A percentile compares a stretch with the other conserved stretches of the same genome.
These are phyloP conservation scores for Tuberolachnus salignus DNA, from an alignment of 2,888 invertebrate species.

Conservation along the genomic window DNA sequence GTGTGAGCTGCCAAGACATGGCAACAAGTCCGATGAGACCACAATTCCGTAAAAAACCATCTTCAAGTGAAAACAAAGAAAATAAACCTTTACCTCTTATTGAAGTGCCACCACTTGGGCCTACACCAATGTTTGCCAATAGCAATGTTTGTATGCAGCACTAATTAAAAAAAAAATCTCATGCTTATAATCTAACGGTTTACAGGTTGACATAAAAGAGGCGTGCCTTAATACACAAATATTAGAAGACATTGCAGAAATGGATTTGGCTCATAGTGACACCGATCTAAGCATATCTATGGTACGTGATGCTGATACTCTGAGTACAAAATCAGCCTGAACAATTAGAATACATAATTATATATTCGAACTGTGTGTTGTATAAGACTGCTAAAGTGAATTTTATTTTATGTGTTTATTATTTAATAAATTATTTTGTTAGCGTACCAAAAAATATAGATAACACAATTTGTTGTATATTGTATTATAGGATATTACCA, in stretches of 20 bases:
- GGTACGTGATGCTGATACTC: conserved; percentile 36
- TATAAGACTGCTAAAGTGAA: conserved; percentile 31
- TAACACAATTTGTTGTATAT: background rate
- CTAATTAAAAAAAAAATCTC: background rate
- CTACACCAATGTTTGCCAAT: conserved; percentile 47
- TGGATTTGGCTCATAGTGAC: conserved; percentile 35
- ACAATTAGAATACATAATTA: conserved; percentile 2
- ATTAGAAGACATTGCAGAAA: conserved; percentile 60
- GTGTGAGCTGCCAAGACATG: conserved; percentile 50
- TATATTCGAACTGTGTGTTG: background rate
- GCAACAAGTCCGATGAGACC: conserved; percentile 56
- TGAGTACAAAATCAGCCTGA: conserved; percentile 50
- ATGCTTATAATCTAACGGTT: background rate
- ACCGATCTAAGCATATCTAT: conserved; percentile 25
- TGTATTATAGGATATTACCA: background rate
- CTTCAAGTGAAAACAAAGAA: conserved; percentile 45
- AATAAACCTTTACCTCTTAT: conserved; percentile 44
- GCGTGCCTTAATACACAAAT: conserved; percentile 81
- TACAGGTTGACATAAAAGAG: conserved; percentile 74
- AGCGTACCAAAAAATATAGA: background rate
- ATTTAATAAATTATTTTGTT: conserved; percentile 6
- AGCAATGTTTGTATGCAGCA: conserved; percentile 37
- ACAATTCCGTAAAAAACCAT: conserved; percentile 19
- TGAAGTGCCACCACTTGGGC: conserved; percentile 40
- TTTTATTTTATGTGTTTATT: conserved; percentile 25